Base-by-base conservation (phyloP, 2,888 invertebrate genomes). In the Latrodectus elegans region DNA sequence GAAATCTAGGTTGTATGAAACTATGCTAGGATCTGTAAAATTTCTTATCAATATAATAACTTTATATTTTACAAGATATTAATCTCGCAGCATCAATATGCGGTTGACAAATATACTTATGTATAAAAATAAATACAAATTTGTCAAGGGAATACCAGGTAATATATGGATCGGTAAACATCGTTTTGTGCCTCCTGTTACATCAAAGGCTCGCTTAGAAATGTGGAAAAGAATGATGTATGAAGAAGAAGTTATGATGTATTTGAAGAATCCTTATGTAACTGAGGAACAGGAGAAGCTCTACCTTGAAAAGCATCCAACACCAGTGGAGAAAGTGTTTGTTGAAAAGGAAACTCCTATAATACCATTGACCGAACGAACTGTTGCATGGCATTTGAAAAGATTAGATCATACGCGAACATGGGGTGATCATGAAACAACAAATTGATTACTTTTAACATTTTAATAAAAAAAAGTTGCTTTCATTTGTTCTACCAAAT, bases 171-270 rank as follows among this genome's bases (percentile, higher is more conserved):
- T 74, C 51, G 88, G 88, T 17, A 88, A 88, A 64, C 84, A 80
- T 71, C 79, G 84, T 15, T 88, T 84, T 67, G 88, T 88, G 6
- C 88, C 84, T n/a, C 88, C 88, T 14, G 80, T 88, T 8, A 84
- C 84, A 1, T 17, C 12, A n/a, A 88, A 80, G 60, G 88, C 71
- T 15, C 53, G 88, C 9, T n/a, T 67, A 22, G 71, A 71, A 14
- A 84, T 78, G 77, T 83, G 79, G 80, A 84, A 80, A 22, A 74
- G 51, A 76, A 22, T 88, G 67, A 88, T 88, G 88, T 71, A 71
- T 22, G 88, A 88, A 71, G 88, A 88, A 76, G 88, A 88, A 75
- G 84, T 84, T 15, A 84, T 88, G 84, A 88, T 88, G 88, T 84
- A 88, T 26, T 55, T 88, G 38, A 88, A 72, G 17, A 88, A 88